Conservation (phyloP, 2,113 vertebrate genomes). For the Tenrec ecaudatus region DNA sequence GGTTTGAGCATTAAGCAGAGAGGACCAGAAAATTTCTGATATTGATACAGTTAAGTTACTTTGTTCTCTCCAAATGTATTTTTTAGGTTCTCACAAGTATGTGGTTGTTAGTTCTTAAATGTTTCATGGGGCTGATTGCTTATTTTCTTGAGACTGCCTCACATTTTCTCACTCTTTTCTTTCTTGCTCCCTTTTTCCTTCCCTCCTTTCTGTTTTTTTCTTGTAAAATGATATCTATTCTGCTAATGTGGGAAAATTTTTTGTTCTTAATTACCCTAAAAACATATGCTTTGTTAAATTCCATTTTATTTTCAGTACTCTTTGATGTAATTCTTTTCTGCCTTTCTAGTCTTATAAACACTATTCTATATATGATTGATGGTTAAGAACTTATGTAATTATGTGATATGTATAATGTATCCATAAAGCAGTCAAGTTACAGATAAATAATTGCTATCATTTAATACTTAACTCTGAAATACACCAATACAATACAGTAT, state of each 20-base stretch:
- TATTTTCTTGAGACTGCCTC: not conserved
- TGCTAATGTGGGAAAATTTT: not conserved
- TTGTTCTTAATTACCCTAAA: not conserved
- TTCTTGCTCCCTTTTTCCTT: not conserved
- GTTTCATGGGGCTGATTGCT: not conserved
- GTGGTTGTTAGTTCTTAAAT: not conserved
- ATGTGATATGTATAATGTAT: not conserved
- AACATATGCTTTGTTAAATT: not conserved
- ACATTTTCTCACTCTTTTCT: not conserved
- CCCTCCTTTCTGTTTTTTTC: not conserved
- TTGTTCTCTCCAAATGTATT: not conserved
- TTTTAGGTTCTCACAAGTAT: not conserved
- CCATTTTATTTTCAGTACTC: not conserved
- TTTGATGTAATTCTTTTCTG: not conserved
- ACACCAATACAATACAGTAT: not conserved
- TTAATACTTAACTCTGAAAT: conserved; percentile 24
- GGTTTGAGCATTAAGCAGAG: conserved; percentile 14
- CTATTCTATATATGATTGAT: not conserved
- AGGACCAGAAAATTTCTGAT: not conserved
- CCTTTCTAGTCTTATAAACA: not conserved
- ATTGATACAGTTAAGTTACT: not conserved
- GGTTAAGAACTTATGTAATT: not conserved
- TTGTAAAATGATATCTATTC: conserved; percentile 27
- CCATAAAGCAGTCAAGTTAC: not conserved
- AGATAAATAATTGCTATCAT: not conserved